phyloP scores from a whole-genome alignment of 2,797 vertebrate species.

The Parambassis ranga region DNA sequence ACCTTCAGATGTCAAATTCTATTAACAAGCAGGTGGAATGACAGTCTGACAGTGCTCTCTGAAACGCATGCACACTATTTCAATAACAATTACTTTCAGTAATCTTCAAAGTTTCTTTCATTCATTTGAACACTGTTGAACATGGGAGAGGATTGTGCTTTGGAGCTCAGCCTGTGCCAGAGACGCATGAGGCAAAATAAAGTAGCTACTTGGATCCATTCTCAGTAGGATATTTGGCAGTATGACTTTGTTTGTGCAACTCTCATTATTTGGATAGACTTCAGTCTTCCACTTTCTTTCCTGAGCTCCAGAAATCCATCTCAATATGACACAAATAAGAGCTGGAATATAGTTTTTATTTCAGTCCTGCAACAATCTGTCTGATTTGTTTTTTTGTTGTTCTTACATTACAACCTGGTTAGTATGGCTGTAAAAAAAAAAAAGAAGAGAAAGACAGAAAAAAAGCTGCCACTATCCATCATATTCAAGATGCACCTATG shows the following conservation, averaged over 20 bases:
- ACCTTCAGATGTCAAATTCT: slow-evolving; percentile 23
- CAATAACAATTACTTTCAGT: slow-evolving; percentile 28
- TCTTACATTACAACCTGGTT: too few species aligned
- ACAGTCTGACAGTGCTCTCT: slow-evolving; percentile 10
- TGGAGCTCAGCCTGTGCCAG: slow-evolving; percentile 36
- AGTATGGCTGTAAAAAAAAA: neutral
- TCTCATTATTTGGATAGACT: slow-evolving; percentile 41
- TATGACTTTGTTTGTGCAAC: slow-evolving; percentile 24
- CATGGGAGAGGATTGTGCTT: slow-evolving; percentile 20
- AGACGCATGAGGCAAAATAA: slow-evolving; percentile 28
- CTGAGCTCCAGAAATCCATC: slow-evolving; percentile 21
- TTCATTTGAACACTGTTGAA: slow-evolving; percentile 24
- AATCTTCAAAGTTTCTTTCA: slow-evolving; percentile 37
- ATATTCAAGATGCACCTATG: slow-evolving; percentile 35
- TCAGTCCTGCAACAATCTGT: neutral
- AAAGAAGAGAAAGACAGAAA: neutral
- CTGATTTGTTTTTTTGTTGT: too few species aligned
- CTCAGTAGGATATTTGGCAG: slow-evolving; percentile 19
- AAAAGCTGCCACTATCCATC: slow-evolving; percentile 16
- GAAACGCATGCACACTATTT: slow-evolving; percentile 9
- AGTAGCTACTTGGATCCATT: slow-evolving; percentile 29
- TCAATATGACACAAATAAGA: neutral
- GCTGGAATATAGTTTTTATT: neutral
- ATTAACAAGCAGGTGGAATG: slow-evolving; percentile 41
- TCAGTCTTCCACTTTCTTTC: slow-evolving; percentile 10